These are phyloP conservation scores for Eulemur rufifrons DNA, from an alignment of 2,113 vertebrate genomes.

Conservation along the genomic window DNA sequence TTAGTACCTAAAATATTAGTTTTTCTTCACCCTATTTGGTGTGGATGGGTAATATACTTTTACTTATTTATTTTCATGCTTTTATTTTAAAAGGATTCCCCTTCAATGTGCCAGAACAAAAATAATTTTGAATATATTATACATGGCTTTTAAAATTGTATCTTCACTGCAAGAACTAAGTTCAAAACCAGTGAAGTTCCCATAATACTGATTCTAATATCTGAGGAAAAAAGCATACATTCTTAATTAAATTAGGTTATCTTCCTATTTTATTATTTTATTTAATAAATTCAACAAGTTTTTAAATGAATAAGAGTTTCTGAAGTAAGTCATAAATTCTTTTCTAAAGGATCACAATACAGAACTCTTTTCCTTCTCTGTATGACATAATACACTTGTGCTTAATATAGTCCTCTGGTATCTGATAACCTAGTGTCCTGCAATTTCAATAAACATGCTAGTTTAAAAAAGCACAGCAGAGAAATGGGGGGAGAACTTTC, in stretches of 20 bases:
- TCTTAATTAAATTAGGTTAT: not conserved
- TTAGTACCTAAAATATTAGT: not conserved
- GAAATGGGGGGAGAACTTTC: not conserved
- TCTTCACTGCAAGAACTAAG: not conserved
- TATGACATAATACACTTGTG: not conserved
- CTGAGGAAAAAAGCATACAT: not conserved
- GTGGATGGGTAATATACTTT: not conserved
- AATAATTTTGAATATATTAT: not conserved
- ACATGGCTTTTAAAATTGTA: slow-evolving; percentile 6
- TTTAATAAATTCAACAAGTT: not conserved
- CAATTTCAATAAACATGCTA: not conserved
- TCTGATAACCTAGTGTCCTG: not conserved
- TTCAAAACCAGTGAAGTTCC: slow-evolving; percentile 30
- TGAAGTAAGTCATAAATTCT: not conserved
- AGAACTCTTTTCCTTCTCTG: not conserved
- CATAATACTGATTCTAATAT: not conserved
- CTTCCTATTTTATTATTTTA: not conserved
- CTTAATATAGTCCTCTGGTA: not conserved
- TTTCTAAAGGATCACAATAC: not conserved
- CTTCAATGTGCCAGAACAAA: not conserved
- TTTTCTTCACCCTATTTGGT: not conserved
- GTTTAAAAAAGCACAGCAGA: not conserved
- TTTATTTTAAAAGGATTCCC: slow-evolving; percentile 8
- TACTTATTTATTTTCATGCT: not conserved
- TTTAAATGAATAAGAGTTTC: not conserved